Percentiles rank a stretch among this genome's conserved stretches.
phyloP scores from a whole-genome alignment of 2,797 vertebrate species.

The Cercopithecus hamlyni region DNA sequence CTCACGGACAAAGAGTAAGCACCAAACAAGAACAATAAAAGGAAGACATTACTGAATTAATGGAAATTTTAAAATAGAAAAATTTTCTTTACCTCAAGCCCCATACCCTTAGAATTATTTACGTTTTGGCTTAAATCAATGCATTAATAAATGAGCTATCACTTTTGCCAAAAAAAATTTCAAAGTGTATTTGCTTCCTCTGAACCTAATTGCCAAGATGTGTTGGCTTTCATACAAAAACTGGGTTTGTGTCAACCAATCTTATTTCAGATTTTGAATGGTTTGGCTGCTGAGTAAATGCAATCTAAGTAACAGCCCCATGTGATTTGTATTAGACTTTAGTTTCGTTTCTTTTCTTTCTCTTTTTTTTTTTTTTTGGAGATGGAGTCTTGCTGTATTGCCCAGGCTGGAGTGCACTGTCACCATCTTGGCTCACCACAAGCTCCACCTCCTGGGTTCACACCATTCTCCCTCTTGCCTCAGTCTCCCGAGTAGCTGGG shows the following conservation, averaged over 20 bases:
- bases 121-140: constrained; percentile 47
- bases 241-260: background rate
- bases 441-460: too few species aligned
- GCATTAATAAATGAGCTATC: constrained; percentile 58
- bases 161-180: background rate
- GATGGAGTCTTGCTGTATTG: too few species aligned
- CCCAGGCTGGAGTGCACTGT: too few species aligned
- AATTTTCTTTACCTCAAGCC: constrained; percentile 16
- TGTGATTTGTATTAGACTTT: background rate
- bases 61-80: constrained; percentile 56
- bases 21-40: background rate
- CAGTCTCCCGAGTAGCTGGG: too few species aligned
- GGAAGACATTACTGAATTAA: background rate
- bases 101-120: background rate
- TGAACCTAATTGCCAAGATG: constrained; percentile 24
- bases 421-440: too few species aligned
- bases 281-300: background rate
- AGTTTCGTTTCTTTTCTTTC: background rate
- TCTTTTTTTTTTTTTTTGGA: too few species aligned
- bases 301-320: background rate
- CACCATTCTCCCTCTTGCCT: too few species aligned
- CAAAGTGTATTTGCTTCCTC: constrained; percentile 1
- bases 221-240: constrained; percentile 38
- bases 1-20: background rate
- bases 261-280: background rate